Evolutionary conservation across 2,113 vertebrate species (phyloP).

Genomic region (Eurystomus gularis): DNA sequence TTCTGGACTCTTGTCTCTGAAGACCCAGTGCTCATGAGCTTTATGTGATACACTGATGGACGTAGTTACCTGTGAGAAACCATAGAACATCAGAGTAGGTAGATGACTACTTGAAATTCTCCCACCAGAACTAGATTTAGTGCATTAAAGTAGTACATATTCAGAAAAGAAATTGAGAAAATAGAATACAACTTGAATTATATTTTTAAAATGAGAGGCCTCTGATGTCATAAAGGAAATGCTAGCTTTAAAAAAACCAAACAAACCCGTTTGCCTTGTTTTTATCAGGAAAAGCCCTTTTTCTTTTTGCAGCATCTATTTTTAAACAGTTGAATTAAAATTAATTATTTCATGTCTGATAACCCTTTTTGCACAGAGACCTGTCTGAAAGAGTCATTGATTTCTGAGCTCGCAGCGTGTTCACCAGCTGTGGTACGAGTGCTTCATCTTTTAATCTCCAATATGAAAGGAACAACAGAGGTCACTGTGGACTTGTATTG

Average conservation of each 20-base stretch:
- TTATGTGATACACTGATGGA: not conserved
- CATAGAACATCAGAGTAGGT: too few relatives aligned
- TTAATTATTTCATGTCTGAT: not conserved
- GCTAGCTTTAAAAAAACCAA: not conserved
- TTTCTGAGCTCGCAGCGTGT: not conserved
- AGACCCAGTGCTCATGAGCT: not conserved
- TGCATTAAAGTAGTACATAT: not conserved
- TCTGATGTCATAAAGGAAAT: not conserved
- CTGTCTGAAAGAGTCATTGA: constrained; percentile 19
- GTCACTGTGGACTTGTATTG: constrained; percentile 50
- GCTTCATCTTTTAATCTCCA: constrained; percentile 43
- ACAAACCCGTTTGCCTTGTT: not conserved
- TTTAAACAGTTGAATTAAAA: constrained; percentile 18
- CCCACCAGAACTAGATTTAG: not conserved
- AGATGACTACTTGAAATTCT: not conserved
- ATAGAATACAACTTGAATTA: not conserved
- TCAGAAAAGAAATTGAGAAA: not conserved
- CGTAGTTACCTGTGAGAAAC: not conserved
- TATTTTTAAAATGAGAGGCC: not conserved
- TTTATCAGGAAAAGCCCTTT: not conserved
- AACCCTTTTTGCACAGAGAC: not conserved
- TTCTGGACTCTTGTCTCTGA: not conserved
- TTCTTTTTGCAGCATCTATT: not conserved
- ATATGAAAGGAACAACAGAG: constrained; percentile 54
- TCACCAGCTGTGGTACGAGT: not conserved